Base-by-base conservation (phyloP, 2,113 vertebrate genomes). In the Gobius niger region DNA sequence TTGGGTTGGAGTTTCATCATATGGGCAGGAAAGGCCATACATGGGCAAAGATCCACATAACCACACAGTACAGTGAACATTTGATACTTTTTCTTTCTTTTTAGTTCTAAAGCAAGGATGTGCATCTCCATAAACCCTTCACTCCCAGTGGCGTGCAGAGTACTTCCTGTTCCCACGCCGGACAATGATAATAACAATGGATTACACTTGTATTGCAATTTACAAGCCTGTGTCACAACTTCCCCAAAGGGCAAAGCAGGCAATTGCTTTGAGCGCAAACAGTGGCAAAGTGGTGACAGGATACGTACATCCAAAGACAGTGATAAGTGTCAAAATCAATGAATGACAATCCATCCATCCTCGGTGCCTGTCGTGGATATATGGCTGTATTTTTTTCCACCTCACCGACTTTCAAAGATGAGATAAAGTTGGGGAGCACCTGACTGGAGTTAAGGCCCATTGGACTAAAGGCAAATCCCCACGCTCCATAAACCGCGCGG, bases 381-480 rank as follows among this genome's bases (percentile, higher is more conserved):
- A 15, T 66, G 65, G 77, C 73, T 34, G 63, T 69, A 73, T 44
- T 12, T 12, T 12, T 66, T 76, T 24, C 76, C 70, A 60, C 64
- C 72, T 70, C 72, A 41, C 56, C 76, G 78, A 62, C 53, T 60
- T 69, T 46, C 68, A 42, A 13, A 75, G 81, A 86, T 72, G 73
- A 82, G 69, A 85, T 50, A 14, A 73, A 69, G 78, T 78, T 79
- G 78, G 72, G 77, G 46, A 76, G 65, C 65, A 61, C 52, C 68
- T 46, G 78, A 80, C 62, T 41, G 5, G 44, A 44, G 44, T 54
- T 54, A 24, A 54, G 59, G 83, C 72, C 82, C 69, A 72, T 70
- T 79, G 50, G 65, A 65, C 75, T 74, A 53, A 62, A 44, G 6
- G 81, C 72, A 56, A 15, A 69, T 5, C 49, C 44, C 61, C 40